Base-by-base conservation (phyloP, 2,888 invertebrate genomes). In the Cerceris ruficornis region DNA sequence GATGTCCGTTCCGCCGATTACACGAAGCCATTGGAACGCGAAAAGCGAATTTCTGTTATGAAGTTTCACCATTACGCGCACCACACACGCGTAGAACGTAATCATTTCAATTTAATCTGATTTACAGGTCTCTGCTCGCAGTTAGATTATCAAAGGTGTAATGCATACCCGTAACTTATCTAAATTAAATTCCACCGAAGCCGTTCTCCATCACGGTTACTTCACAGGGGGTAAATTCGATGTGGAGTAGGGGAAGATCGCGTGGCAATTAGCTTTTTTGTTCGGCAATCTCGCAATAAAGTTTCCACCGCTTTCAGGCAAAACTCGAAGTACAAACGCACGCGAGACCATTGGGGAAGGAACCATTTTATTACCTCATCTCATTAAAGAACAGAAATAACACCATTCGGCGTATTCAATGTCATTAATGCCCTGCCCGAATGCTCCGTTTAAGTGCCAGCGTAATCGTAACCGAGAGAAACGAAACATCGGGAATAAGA, bases 101-200 rank as follows among this genome's bases (percentile, higher is more conserved):
- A 58, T 66, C 58, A 65, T 72, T 67, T 69, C 60, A 69, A 60
- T 67, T 75, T 80, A 80, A 77, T 78, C 62, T 62, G 70, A 78
- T 80, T 77, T 54, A 43, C 75, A 58, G 66, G 15, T 14, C 39
- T 7, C 14, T 60, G 41, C 62, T 28, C 61, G 43, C 67, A 55
- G 54, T 62, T 50, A 55, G 43, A 77, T 82, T 81, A 77, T 75
- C 57, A 75, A 77, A 69, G 80, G 66, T 69, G 75, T 71, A 80
- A 77, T 50, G 60, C 61, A 58, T 43, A 55, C 55, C 60, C 70
- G 62, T 80, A 74, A 73, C 60, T 70, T 58, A 58, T 70, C 69
- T 66, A 73, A 74, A 81, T 78, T 64, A 77, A 77, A 73, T 81
- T 82, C 66, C 72, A 55, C 41, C 50, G 68, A 17, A 49, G 59